A percentile compares a stretch with the other conserved stretches of the same genome.
phyloP scores from a whole-genome alignment of 2,113 vertebrate species.

The Eurystomus gularis region DNA sequence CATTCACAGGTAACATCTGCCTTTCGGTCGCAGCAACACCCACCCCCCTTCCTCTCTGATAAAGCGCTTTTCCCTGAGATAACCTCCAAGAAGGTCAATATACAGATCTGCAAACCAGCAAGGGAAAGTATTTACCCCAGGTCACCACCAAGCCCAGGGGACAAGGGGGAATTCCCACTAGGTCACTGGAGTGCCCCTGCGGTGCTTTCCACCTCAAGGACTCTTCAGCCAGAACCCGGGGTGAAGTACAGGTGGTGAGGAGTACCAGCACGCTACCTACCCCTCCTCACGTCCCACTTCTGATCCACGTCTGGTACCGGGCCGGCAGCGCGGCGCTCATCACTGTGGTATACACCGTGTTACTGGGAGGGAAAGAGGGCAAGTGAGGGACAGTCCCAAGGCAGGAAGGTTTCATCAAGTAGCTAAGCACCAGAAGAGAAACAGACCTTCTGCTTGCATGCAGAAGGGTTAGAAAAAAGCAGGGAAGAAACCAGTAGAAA shows the following conservation, averaged over 20 bases:
- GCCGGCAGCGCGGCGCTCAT: constrained; percentile 75
- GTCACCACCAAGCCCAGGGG: not conserved
- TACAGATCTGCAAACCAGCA: not conserved
- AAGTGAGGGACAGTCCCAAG: not conserved
- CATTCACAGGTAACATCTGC: not conserved
- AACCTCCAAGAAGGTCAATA: too few relatives aligned
- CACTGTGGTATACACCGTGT: constrained; percentile 78
- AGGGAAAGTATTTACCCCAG: not conserved
- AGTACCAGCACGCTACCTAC: not conserved
- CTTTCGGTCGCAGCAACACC: not conserved
- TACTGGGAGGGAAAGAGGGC: constrained; percentile 14
- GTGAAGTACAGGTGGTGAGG: not conserved
- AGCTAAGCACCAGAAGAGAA: not conserved
- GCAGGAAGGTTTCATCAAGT: not conserved
- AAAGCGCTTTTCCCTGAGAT: not conserved
- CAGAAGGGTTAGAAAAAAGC: not conserved
- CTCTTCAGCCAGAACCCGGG: not conserved
- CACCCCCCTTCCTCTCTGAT: not conserved
- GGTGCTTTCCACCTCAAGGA: not conserved
- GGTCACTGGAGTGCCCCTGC: not conserved
- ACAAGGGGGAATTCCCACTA: not conserved
- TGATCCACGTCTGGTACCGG: constrained; percentile 70
- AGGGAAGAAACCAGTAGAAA: not conserved
- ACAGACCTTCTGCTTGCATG: not conserved
- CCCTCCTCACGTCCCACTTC: not conserved